Evolutionary conservation across 2,888 invertebrate species (phyloP).

Genomic region (Drosophila niveifrons): DNA sequence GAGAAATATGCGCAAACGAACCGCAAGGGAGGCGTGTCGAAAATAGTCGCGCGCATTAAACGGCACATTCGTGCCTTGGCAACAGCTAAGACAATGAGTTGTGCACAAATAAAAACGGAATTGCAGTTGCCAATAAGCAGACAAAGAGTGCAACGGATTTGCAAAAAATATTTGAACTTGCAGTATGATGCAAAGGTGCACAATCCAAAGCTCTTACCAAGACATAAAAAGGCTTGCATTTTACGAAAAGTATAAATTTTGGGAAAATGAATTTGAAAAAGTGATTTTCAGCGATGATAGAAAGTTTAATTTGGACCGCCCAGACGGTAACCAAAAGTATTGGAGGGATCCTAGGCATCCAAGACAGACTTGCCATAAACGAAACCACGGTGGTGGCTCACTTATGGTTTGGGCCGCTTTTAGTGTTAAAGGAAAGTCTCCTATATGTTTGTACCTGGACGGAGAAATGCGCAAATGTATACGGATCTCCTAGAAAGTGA

Average conservation of each 20-base stretch:
- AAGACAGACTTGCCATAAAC: background rate
- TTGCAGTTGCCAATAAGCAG: too few species aligned
- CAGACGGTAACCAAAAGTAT: background rate
- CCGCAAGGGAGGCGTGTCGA: background rate
- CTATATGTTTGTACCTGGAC: conserved; percentile 1
- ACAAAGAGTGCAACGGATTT: too few species aligned
- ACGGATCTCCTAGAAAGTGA: background rate
- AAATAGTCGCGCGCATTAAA: background rate
- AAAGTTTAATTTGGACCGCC: background rate
- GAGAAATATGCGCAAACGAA: background rate
- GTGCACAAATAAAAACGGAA: background rate
- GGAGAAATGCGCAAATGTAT: background rate
- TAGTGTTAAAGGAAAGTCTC: background rate
- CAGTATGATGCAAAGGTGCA: background rate
- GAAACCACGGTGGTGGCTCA: background rate
- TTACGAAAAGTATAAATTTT: background rate
- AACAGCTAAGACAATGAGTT: background rate
- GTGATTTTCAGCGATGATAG: conserved; percentile 1
- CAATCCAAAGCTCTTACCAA: background rate
- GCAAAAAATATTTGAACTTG: too few species aligned
- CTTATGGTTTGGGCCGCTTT: background rate
- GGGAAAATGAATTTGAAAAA: background rate
- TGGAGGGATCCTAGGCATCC: too few species aligned
- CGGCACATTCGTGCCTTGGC: background rate
- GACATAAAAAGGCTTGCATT: background rate